Evolutionary conservation across 1,140 invertebrate genomes (phyloP).

Genomic region (Drosophila ironensis): DNA sequence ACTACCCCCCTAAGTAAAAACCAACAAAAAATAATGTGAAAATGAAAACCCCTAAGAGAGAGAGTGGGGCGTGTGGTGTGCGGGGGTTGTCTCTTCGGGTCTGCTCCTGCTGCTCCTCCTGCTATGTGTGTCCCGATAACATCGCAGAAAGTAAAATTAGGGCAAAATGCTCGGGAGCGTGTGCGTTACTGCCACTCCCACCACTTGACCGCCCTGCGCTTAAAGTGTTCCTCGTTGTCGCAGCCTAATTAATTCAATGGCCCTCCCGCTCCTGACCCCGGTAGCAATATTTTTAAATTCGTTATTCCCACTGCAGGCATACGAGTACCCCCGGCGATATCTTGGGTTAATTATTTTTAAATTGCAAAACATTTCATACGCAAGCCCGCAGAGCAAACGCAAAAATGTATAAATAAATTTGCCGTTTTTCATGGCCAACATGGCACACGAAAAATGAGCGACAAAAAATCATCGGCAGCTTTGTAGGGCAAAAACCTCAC

Average conservation of each 20-base stretch:
- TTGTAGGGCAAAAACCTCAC: conserved; percentile 34
- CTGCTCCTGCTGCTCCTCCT: no score
- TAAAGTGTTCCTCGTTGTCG: conserved; percentile 58
- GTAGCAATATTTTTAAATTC: conserved; percentile 20
- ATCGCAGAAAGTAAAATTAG: conserved; percentile 80
- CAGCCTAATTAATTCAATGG: conserved; percentile 80
- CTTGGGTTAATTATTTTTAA: conserved; percentile 51
- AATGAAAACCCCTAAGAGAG: conserved; percentile 14
- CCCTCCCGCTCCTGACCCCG: conserved; percentile 10
- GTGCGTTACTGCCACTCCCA: conserved; percentile 39
- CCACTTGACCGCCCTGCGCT: conserved; percentile 46
- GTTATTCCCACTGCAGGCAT: not conserved
- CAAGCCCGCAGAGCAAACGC: conserved; percentile 29
- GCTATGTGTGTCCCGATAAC: conserved; percentile 67
- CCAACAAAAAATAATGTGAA: not conserved
- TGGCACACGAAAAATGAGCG: conserved; percentile 35
- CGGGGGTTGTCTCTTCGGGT: conserved; percentile 27
- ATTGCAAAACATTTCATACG: conserved; percentile 44
- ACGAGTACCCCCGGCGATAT: no score
- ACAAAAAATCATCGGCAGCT: conserved; percentile 28
- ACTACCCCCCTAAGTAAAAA: conserved; percentile 20
- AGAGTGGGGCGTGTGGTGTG: conserved; percentile 30
- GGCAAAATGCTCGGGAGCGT: conserved; percentile 62
- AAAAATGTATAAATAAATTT: conserved; percentile 64
- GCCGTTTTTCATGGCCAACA: conserved; percentile 67